These are phyloP conservation scores for Tetrax tetrax DNA, from an alignment of 2,113 vertebrate genomes.

Conservation along the genomic window DNA sequence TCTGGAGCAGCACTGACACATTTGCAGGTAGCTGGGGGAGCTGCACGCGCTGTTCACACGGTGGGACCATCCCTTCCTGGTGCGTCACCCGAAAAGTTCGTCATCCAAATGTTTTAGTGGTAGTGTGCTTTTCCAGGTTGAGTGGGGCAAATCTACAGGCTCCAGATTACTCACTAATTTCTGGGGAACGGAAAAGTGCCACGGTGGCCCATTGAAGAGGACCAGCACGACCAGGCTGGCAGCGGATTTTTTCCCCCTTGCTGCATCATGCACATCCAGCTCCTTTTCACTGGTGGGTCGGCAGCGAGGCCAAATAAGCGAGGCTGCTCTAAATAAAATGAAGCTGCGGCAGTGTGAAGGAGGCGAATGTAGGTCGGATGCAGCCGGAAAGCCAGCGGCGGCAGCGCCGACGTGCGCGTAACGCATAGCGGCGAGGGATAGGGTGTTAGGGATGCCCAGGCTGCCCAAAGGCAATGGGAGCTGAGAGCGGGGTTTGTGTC, in stretches of 20 bases:
- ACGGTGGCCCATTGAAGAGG: neutral
- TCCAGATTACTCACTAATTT: neutral
- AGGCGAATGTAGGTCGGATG: neutral
- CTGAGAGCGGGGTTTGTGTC: neutral
- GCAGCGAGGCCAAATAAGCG: neutral
- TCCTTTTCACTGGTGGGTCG: fast-evolving
- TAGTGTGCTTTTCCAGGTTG: neutral
- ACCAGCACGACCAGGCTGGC: neutral
- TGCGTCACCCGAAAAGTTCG: fast-evolving
- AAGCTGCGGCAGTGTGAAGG: neutral
- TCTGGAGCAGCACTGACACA: neutral
- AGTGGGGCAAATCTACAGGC: neutral
- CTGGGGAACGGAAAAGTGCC: neutral
- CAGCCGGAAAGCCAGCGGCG: neutral
- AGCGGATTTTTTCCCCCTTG: neutral
- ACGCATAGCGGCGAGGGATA: fast-evolving
- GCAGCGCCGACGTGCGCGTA: fast-evolving
- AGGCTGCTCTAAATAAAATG: neutral
- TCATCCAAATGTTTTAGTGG: neutral
- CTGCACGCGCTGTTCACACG: fast-evolving
- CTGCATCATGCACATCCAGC: neutral
- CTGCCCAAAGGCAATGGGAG: neutral
- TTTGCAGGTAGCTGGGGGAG: neutral
- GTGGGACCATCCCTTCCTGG: neutral
- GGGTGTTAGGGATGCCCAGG: neutral